phyloP scores from a whole-genome alignment of 2,797 vertebrate species.

The Myotis myotis region DNA sequence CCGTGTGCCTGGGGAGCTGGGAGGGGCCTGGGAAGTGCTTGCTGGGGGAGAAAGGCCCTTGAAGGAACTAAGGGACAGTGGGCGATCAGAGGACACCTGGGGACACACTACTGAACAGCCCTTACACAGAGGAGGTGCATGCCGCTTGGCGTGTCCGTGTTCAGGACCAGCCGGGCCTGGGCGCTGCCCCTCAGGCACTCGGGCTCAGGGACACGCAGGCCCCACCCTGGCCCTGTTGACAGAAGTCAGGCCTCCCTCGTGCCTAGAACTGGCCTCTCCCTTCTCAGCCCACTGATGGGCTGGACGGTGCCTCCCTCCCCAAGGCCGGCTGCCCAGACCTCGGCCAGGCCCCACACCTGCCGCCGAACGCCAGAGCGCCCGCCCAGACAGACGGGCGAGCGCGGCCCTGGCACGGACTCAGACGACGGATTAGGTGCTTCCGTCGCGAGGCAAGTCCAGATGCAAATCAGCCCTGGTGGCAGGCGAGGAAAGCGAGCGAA shows the following conservation, averaged over 20 bases:
- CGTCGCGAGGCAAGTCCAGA: not conserved
- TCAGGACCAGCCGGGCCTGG: not conserved
- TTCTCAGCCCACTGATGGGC: not conserved
- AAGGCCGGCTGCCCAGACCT: not conserved
- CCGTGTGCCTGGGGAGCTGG: not conserved
- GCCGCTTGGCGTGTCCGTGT: not conserved
- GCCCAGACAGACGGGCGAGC: not conserved
- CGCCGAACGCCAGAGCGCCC: accelerated
- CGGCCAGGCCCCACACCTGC: not conserved
- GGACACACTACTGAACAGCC: not conserved
- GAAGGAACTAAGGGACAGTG: not conserved
- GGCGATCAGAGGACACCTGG: not conserved
- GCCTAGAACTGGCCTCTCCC: not conserved
- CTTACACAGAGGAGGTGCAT: not conserved
- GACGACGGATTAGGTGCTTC: not conserved
- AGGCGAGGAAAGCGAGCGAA: not conserved
- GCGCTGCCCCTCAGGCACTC: not conserved
- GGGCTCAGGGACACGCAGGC: accelerated
- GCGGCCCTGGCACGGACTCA: not conserved
- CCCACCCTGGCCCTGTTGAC: accelerated
- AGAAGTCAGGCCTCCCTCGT: not conserved
- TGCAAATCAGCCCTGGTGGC: accelerated
- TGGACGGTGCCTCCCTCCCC: too few species aligned
- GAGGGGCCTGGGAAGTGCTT: not conserved
- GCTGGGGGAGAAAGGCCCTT: not conserved